These are phyloP conservation scores for Drosophila lacicola DNA, from an alignment of 2,888 invertebrate genomes.

Conservation along the genomic window DNA sequence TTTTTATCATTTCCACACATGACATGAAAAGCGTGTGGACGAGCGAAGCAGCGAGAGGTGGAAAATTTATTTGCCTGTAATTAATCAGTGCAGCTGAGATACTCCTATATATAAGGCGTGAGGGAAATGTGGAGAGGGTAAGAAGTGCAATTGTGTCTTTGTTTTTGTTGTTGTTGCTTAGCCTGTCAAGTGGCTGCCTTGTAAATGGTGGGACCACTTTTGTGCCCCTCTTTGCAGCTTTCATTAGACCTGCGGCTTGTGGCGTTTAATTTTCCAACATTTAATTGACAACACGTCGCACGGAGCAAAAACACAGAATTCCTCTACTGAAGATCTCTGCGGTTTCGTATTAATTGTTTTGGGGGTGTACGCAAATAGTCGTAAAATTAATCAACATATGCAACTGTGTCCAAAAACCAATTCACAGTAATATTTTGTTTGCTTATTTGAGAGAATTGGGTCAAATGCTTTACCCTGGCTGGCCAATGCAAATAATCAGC, in stretches of 20 bases:
- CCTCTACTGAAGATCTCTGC: slow-evolving; percentile 2
- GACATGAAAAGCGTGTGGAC: slow-evolving; percentile 32
- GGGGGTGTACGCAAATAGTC: slow-evolving; percentile 34
- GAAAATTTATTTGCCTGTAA: slow-evolving; percentile 69
- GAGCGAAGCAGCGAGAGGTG: slow-evolving; percentile 2
- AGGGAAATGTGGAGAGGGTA: background rate
- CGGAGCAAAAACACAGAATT: slow-evolving; percentile 28
- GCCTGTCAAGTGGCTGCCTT: slow-evolving; percentile 41
- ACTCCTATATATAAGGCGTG: background rate
- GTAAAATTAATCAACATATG: slow-evolving; percentile 45
- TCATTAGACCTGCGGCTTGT: slow-evolving; percentile 53
- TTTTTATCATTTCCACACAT: slow-evolving; percentile 66
- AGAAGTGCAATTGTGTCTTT: slow-evolving; percentile 25
- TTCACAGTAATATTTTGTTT: slow-evolving; percentile 28
- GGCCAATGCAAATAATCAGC: slow-evolving; percentile 60
- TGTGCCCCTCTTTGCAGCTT: slow-evolving; percentile 25
- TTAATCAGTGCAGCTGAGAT: slow-evolving; percentile 62
- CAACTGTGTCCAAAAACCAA: slow-evolving; percentile 21
- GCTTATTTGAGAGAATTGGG: slow-evolving; percentile 47
- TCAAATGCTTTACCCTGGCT: slow-evolving; percentile 34
- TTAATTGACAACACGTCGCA: slow-evolving; percentile 83
- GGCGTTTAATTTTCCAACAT: slow-evolving; percentile 81
- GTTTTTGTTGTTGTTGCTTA: slow-evolving; percentile 23
- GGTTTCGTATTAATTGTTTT: slow-evolving; percentile 33
- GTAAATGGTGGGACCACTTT: slow-evolving; percentile 23